These are phyloP conservation scores for Aptenodytes forsteri DNA, from an alignment of 2,113 vertebrate genomes.

Conservation along the genomic window DNA sequence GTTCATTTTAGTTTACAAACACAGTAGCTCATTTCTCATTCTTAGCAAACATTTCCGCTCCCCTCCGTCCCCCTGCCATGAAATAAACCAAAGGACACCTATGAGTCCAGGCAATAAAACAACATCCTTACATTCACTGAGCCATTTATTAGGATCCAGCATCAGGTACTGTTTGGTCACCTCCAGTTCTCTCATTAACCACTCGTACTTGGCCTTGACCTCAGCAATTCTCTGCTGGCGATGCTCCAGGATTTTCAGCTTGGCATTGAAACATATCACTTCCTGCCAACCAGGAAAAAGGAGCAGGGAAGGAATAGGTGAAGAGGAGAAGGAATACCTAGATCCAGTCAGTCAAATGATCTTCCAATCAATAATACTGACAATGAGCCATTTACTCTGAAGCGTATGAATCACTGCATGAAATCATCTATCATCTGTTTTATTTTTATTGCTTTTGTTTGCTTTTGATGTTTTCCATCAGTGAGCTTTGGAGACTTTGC, in stretches of 20 bases:
- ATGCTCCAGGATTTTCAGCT: conserved; percentile 89
- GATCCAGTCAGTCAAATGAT: background rate
- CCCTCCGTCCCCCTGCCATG: background rate
- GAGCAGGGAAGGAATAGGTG: background rate
- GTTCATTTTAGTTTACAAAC: background rate
- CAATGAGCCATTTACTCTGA: background rate
- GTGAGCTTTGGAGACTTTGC: background rate
- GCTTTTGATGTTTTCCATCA: conserved; percentile 20
- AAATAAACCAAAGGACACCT: background rate
- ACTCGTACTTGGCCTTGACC: conserved; percentile 91
- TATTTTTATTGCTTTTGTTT: conserved; percentile 26
- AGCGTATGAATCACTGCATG: background rate
- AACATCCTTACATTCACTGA: conserved; percentile 87
- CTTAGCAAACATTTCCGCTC: background rate
- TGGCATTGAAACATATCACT: conserved; percentile 85
- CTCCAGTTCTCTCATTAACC: conserved; percentile 95
- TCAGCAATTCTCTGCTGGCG: conserved; percentile 95
- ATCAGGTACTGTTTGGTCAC: conserved; percentile 94
- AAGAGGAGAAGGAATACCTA: background rate
- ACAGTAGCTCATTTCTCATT: background rate
- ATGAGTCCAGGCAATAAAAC: background rate
- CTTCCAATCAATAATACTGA: background rate
- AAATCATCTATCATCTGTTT: conserved; percentile 21
- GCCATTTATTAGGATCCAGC: conserved; percentile 97
- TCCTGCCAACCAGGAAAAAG: conserved; percentile 73